Base-by-base conservation (phyloP, 2,797 vertebrate genomes). In the Xenops minutus region DNA sequence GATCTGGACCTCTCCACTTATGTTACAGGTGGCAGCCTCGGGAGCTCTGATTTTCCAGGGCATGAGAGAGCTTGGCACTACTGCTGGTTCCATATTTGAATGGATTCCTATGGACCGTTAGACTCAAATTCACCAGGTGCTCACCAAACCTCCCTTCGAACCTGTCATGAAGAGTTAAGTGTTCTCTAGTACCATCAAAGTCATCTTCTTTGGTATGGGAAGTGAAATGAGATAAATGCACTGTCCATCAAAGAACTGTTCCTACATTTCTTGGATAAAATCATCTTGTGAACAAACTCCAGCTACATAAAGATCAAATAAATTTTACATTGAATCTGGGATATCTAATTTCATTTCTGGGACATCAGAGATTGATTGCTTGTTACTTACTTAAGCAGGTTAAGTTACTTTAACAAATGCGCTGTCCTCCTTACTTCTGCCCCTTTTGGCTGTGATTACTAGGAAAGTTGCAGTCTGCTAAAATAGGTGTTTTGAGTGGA, bases 211-310 rank as follows among this genome's bases (percentile, higher is more conserved):
- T 97, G 95, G 85, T 96, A 62, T 96, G 96, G 94, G 96, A 95
- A 92, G 92, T 95, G 94, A 93, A 96, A 88, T 92, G 92, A 96
- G 94, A 95, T 95, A 86, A 95, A 90, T 94, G 85, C 95, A 59
- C 85, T 95, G 94, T 97, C 96, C 96, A 96, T 97, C 96, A 96
- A 95, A 92, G 95, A 97, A 96, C 83, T 2, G 95, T 97, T 94
- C 96, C 94, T 96, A 97, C 85, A 97, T 97, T 97, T 97, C 96
- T 96, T 97, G 95, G 96, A 97, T 97, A 92, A 97, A 97, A 96
- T 96, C 95, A 97, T 96, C 95, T 96, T 90, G 95, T 97, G 95
- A 97, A 96, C 92, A 96, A 97, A 97, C 96, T 97, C 95, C 95
- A 97, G 96, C 95, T 96, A 88, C 88, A 75, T 84, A 92, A 93